Evolutionary conservation across 1,140 invertebrate species (phyloP).

Genomic region (Tetragonula clypearis): DNA sequence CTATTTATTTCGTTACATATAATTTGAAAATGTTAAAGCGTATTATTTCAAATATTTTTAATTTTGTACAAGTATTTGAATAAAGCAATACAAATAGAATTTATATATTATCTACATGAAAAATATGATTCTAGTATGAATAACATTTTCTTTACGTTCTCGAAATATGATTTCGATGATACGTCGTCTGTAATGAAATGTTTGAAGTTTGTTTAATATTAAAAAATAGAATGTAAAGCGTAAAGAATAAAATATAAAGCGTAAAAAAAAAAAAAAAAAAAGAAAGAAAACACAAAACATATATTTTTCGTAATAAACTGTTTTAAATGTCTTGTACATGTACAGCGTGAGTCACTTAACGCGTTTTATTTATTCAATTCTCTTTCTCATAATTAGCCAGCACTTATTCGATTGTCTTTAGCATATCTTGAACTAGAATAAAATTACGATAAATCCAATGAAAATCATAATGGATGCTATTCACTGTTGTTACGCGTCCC

Average conservation of each 20-base stretch:
- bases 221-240: not conserved
- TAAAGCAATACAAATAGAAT: not conserved
- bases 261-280: not conserved
- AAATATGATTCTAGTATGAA: not conserved
- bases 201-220: not conserved
- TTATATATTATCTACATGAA: not conserved
- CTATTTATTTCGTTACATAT: conserved; percentile 9
- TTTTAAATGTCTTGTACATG: not conserved
- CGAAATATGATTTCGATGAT: not conserved
- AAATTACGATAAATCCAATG: not conserved
- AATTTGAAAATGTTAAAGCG: not conserved
- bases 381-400: too few relatives aligned
- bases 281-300: not conserved
- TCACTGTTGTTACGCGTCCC: not conserved
- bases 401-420: not conserved
- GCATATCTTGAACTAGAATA: not conserved
- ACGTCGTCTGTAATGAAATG: not conserved
- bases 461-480: not conserved
- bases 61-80: not conserved
- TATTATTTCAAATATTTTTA: not conserved
- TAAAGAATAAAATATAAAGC: not conserved
- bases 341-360: conserved; percentile 15
- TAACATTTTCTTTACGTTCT: not conserved
- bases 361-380: conserved; percentile 3
- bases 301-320: conserved; percentile 19